Percentiles rank a stretch among this genome's conserved stretches.
Evolutionary conservation across 2,113 vertebrate genomes (phyloP).

Genomic region (Hippoglossus stenolepis): DNA sequence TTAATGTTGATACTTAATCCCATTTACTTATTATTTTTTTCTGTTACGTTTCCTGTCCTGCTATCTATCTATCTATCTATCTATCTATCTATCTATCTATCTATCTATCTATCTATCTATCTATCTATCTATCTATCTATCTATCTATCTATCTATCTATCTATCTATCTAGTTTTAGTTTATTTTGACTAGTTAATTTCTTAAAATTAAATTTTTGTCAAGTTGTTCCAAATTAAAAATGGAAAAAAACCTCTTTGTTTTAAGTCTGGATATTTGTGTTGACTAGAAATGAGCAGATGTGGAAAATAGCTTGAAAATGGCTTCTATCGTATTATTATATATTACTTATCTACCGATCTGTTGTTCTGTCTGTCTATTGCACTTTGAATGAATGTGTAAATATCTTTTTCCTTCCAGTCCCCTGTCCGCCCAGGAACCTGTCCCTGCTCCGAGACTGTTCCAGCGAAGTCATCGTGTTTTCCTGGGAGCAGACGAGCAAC

Average conservation of each 20-base stretch:
- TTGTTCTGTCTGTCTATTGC: background rate
- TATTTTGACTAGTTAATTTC: no score
- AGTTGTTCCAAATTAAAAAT: no score
- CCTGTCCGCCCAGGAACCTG: constrained; percentile 77
- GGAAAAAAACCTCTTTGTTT: no score
- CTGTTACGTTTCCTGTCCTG: background rate
- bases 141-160: background rate
- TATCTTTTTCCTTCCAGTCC: constrained; percentile 60
- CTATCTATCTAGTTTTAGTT: background rate
- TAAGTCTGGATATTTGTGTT: no score
- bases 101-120: background rate
- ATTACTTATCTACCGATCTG: background rate
- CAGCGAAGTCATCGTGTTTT: constrained; percentile 78
- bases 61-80: constrained; percentile 11
- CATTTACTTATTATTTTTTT: constrained; percentile 21
- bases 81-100: constrained; percentile 6
- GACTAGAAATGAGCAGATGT: no score
- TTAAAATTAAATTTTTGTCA: no score
- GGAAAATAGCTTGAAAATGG: no score
- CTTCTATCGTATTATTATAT: background rate
- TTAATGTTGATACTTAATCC: constrained; percentile 54
- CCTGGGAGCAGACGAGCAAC: constrained; percentile 72
- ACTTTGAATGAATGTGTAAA: background rate
- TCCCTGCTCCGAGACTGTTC: constrained; percentile 72
- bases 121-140: background rate